A percentile compares a stretch with the other conserved stretches of the same genome.
Conservation (phyloP, 2,113 vertebrate genomes). For the Pachypanchax playfairii region DNA sequence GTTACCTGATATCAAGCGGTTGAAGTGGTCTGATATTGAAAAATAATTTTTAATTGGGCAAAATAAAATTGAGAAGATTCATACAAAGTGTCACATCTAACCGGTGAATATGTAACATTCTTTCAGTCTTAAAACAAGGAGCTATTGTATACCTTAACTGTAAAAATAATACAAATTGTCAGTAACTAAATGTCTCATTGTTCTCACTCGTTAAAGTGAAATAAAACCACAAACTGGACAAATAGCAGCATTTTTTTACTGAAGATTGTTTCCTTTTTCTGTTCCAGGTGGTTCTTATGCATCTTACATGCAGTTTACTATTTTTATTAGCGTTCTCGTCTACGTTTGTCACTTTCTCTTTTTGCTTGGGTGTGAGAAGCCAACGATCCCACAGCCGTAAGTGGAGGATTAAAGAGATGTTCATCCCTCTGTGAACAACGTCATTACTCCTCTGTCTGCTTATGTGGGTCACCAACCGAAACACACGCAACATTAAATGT, state of each 20-base stretch:
- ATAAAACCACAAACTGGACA: neutral
- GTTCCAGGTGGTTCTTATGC: neutral
- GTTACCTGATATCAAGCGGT: too few relatives aligned
- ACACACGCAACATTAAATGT: constrained; percentile 38
- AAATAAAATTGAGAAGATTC: too few relatives aligned
- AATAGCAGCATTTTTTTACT: neutral
- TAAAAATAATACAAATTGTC: too few relatives aligned
- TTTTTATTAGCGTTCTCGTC: constrained; percentile 24
- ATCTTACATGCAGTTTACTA: neutral
- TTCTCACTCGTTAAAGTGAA: too few relatives aligned
- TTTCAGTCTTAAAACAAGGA: too few relatives aligned
- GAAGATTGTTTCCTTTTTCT: neutral
- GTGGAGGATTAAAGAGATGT: constrained; percentile 55
- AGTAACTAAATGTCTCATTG: too few relatives aligned
- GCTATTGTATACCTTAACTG: too few relatives aligned
- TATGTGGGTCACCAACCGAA: constrained; percentile 64
- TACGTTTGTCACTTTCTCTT: constrained; percentile 26
- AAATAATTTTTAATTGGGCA: too few relatives aligned
- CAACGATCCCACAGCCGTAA: constrained; percentile 38
- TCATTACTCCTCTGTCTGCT: constrained; percentile 46
- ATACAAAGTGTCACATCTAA: too few relatives aligned
- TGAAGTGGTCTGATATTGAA: neutral
- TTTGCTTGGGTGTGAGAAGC: constrained; percentile 30
- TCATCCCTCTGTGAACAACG: constrained; percentile 53
- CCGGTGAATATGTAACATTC: too few relatives aligned